A percentile compares a stretch with the other conserved stretches of the same genome.
phyloP scores from a whole-genome alignment of 2,113 vertebrate genomes.

The Pleuronectes platessa region DNA sequence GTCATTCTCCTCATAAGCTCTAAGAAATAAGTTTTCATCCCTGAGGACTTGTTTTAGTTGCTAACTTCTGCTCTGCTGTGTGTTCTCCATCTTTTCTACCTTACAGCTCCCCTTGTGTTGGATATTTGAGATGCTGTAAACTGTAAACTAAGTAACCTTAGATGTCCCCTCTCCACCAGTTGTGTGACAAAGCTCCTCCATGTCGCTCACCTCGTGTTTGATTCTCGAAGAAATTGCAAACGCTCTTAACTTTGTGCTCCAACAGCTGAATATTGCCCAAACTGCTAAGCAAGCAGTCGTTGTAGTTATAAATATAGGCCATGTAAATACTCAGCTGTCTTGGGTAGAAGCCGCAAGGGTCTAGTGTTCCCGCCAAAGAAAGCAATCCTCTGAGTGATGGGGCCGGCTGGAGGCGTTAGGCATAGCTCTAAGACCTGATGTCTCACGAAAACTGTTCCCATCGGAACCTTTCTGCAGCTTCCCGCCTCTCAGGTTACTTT shows the following conservation, averaged over 20 bases:
- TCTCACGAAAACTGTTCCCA: constrained; percentile 37
- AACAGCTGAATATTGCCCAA: constrained; percentile 4
- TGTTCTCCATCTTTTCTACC: background rate
- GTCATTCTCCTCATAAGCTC: too few species aligned
- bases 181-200: background rate
- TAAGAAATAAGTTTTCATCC: too few species aligned
- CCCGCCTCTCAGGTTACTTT: constrained; percentile 44
- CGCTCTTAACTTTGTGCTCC: background rate
- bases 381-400: constrained; percentile 77
- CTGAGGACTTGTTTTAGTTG: background rate
- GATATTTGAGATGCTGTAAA: background rate
- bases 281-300: constrained; percentile 36
- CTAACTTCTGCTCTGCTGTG: background rate
- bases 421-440: constrained; percentile 37
- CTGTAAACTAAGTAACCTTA: background rate
- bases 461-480: constrained; percentile 6
- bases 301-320: constrained; percentile 74
- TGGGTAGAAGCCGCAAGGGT: constrained; percentile 55
- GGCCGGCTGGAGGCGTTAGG: constrained; percentile 69
- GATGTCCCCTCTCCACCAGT: background rate
- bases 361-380: constrained; percentile 54
- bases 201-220: background rate
- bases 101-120: background rate
- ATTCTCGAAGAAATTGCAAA: background rate
- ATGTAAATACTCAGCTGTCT: constrained; percentile 87